These are phyloP conservation scores for Pristionchus arcanus DNA, from an alignment of 2,888 invertebrate species.

Conservation along the genomic window DNA sequence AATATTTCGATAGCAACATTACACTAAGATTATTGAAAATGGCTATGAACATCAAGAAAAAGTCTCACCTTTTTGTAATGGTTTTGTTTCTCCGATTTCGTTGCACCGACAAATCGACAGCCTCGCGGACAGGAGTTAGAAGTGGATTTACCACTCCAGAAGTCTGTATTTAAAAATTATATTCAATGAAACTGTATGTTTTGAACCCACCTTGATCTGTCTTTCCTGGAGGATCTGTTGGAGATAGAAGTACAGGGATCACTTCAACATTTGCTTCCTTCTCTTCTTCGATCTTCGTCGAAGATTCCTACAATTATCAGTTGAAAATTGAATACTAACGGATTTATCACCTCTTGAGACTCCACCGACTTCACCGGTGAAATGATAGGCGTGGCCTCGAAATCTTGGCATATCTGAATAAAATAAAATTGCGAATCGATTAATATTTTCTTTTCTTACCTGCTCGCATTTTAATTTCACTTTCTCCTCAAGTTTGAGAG, in stretches of 20 bases:
- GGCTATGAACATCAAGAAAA: background rate
- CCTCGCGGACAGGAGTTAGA: background rate
- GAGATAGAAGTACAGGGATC: background rate
- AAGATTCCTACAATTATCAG: background rate
- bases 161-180: background rate
- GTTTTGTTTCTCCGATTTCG: background rate
- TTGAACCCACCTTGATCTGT: background rate
- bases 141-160: background rate
- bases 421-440: too few species aligned
- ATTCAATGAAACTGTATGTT: background rate
- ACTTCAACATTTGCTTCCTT: background rate
- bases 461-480: background rate
- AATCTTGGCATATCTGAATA: too few species aligned
- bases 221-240: background rate
- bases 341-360: background rate
- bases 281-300: background rate
- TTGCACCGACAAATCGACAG: background rate
- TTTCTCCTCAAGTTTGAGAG: constrained; percentile 9
- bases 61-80: background rate
- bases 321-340: background rate
- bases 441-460: too few species aligned
- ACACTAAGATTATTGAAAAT: too few species aligned
- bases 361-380: background rate
- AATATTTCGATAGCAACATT: too few species aligned
- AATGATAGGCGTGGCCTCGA: background rate